Base-by-base conservation (phyloP, 2,888 invertebrate genomes). In the Limnephilus auricula region DNA sequence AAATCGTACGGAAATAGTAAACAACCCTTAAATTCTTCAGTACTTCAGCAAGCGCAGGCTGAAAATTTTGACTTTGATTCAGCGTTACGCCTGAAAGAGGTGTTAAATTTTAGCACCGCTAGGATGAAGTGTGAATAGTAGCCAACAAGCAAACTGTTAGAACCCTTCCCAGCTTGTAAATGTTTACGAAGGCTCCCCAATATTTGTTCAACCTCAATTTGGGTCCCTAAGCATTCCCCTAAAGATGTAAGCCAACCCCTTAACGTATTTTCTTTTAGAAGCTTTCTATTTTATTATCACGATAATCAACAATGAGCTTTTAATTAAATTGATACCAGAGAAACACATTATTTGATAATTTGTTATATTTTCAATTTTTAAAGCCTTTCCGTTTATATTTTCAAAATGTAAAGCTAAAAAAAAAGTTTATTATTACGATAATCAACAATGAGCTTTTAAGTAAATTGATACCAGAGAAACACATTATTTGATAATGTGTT, bases 191-290 rank as follows among this genome's bases (percentile, higher is more conserved):
- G 34, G 32, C 78, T 79, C n/a, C 78, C 32, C 31, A 88, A 88
- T 78, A 78, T 88, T 88, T 88, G 87, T 34, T 25, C 34, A 78
- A 78, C 87, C 78, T 34, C 87, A 88, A 78, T 34, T 88, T 88
- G 34, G 30, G 30, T 65, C 79, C 13, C 12, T 31, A 88, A 78
- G 34, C 79, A 37, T 34, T 86, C 31, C 32, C 12, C 85, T 40
- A 85, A 85, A 40, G 85, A 37, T 45, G 65, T 65, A 65, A 30
- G 85, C 37, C n/a, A 85, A 45, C 85, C 40, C 37, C 85, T 45
- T 15, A 85, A 40, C 65, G 65, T 30, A 30, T 85, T 85, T 85
- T 85, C 85, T 85, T 85, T 85, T n/a, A 13, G 45, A 40, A 40
- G n/a, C n/a, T 85, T 85, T 85, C 40, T 30, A 85, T 6, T 32